Percentiles rank a stretch among this genome's conserved stretches.
phyloP scores from a whole-genome alignment of 1,140 invertebrate genomes.

The Dryas iulia region DNA sequence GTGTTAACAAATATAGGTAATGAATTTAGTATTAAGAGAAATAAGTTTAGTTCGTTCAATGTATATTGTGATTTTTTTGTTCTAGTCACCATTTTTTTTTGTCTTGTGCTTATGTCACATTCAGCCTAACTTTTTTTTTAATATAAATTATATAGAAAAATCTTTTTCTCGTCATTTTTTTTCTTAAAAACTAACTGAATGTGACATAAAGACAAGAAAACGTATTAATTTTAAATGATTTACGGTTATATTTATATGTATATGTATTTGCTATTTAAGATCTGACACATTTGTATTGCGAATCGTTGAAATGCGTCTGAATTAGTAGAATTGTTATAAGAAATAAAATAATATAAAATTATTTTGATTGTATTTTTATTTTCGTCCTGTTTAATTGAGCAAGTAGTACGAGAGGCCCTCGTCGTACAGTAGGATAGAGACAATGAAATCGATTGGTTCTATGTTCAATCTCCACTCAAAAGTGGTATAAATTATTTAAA shows the following conservation, averaged over 20 bases:
- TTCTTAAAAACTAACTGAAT: not conserved
- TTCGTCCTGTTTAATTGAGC: not conserved
- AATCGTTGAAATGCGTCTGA: conserved; percentile 49
- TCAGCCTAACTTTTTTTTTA: not conserved
- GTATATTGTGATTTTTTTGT: conserved; percentile 26
- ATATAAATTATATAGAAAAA: not conserved
- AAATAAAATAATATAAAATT: conserved; percentile 41
- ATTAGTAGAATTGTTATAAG: conserved; percentile 54
- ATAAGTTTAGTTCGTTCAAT: conserved; percentile 16
- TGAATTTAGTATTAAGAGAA: conserved; percentile 16
- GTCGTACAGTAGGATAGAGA: no score
- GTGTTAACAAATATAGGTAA: conserved; percentile 12
- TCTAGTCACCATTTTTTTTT: conserved; percentile 26
- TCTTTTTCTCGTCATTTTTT: no score
- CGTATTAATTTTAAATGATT: conserved; percentile 36
- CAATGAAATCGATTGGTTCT: no score
- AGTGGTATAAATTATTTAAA: no score
- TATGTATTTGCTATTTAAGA: conserved; percentile 38
- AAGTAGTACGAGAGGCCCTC: no score
- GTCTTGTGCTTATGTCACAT: conserved; percentile 3
- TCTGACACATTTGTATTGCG: conserved; percentile 42
- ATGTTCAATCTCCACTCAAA: no score
- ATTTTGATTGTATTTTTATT: not conserved
- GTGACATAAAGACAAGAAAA: not conserved
- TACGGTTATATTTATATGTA: conserved; percentile 36